Evolutionary conservation across 2,797 vertebrate genomes (phyloP), one percentile per base, ranked within the genome.

Genomic region (Gallinago solitaria): DNA sequence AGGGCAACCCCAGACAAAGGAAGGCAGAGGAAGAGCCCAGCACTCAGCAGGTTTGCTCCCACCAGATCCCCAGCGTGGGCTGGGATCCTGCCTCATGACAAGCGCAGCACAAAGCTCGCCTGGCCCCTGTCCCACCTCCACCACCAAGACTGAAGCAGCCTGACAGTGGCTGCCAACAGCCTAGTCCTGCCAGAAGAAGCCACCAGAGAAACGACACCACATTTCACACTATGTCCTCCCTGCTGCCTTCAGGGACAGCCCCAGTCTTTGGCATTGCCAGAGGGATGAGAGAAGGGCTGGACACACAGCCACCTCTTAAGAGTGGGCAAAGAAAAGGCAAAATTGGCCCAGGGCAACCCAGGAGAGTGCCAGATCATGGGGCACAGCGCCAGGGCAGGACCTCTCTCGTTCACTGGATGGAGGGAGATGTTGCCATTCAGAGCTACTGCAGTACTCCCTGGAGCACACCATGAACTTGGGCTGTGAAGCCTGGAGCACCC

Each of bases 271-370:
- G 20, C 39, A 28, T 37, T 47, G 9, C 30, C 48, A 64, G 12
- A 67, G 33, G 47, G 33, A 24, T 39, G 25, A 57, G n/a, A 39
- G 51, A 48, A 74, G 43, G 43, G n/a, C 59, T 85, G 76, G 33
- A n/a, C 41, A 70, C 0, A 0, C 1, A 2, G 17, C 27, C 69
- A 17, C 30, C 18, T 63, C 71, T 39, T 30, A 41, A 35, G 12
- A 8, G 8, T 39, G 16, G 28, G 37, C 18, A 75, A 63, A 89
- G 30, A 41, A 79, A 45, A 6, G 63, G 19, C 28, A 54, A 39
- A 54, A 45, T 6, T 76, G 47, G 9, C 12, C 53, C 45, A 41
- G 43, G 12, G 21, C 12, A 45, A 70, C 16, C 13, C 56, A 57
- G 69, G 43, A 23, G 56, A 57, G 21, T 1, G 2, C 17, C 70